phyloP scores from a whole-genome alignment of 2,113 vertebrate species.

The Eublepharis macularius region DNA sequence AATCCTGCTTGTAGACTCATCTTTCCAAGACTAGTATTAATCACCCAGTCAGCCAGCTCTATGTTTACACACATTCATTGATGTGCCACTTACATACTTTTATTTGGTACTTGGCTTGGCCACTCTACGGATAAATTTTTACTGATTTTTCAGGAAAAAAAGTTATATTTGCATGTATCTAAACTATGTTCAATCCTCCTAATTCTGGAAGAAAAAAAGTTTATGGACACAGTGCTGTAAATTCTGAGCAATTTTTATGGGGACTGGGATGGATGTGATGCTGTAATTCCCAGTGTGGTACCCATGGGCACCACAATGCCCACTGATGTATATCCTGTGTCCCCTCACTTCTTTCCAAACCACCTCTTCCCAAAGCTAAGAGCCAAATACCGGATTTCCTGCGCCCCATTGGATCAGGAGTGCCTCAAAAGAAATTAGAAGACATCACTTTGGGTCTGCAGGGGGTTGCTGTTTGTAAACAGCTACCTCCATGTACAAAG shows the following conservation, averaged over 20 bases:
- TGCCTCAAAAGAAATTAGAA: too few relatives aligned
- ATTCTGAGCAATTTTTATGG: neutral
- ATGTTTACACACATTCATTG: neutral
- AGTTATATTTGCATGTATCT: neutral
- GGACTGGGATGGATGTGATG: neutral
- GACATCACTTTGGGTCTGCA: too few relatives aligned
- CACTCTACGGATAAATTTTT: slow-evolving; percentile 3
- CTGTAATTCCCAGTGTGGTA: too few relatives aligned
- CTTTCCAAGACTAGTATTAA: slow-evolving; percentile 26
- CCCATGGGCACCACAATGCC: too few relatives aligned
- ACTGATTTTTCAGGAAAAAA: neutral
- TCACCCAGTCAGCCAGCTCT: neutral
- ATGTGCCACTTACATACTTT: neutral
- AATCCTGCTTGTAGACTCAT: slow-evolving; percentile 42
- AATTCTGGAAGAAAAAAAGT: neutral
- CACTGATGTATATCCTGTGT: too few relatives aligned
- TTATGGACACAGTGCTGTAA: neutral
- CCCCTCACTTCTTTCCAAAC: too few relatives aligned
- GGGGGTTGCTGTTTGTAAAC: too few relatives aligned
- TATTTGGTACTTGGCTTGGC: slow-evolving; percentile 21
- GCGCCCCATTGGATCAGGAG: too few relatives aligned
- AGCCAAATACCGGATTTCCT: too few relatives aligned
- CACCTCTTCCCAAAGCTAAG: too few relatives aligned
- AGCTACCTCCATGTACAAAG: too few relatives aligned
- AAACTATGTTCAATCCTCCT: neutral